These are phyloP conservation scores for Meiosimyza platycephala DNA, from an alignment of 2,888 invertebrate species.

Conservation along the genomic window DNA sequence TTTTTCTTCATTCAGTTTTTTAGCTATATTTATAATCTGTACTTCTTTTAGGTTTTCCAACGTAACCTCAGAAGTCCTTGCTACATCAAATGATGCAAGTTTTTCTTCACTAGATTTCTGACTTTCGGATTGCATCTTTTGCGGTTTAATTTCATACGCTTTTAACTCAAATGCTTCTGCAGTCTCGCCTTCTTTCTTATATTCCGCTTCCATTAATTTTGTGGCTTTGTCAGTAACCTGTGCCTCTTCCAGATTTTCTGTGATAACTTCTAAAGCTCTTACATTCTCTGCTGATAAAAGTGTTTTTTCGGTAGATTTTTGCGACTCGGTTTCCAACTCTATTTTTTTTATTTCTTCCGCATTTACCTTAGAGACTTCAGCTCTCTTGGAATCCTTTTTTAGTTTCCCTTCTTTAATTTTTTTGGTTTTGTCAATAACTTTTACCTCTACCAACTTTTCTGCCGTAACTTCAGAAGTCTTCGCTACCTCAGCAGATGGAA, in stretches of 20 bases:
- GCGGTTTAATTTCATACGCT: no score
- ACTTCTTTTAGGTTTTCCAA: slow-evolving; percentile 19
- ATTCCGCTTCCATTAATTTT: no score
- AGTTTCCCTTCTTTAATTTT: slow-evolving; percentile 5
- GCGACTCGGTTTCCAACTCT: slow-evolving; percentile 13
- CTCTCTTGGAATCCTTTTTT: background rate
- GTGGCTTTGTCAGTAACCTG: no score
- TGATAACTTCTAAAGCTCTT: slow-evolving; percentile 37
- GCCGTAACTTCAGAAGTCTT: no score
- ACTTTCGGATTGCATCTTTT: no score
- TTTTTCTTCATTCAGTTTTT: background rate
- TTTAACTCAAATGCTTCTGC: no score
- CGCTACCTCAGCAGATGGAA: no score
- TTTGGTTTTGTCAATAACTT: background rate
- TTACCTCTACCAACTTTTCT: slow-evolving; percentile 14
- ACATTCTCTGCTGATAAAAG: background rate
- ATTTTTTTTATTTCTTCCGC: background rate
- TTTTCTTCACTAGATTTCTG: no score
- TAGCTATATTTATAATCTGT: background rate
- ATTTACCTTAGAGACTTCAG: slow-evolving; percentile 22
- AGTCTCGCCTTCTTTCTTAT: no score
- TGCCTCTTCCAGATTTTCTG: no score
- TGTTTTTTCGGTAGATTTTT: background rate
- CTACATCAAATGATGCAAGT: no score
- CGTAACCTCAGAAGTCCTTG: slow-evolving; percentile 10